Percentiles rank a stretch among this genome's conserved stretches.
phyloP scores from a whole-genome alignment of 2,113 vertebrate genomes.

The Illadopsis cleaveri region DNA sequence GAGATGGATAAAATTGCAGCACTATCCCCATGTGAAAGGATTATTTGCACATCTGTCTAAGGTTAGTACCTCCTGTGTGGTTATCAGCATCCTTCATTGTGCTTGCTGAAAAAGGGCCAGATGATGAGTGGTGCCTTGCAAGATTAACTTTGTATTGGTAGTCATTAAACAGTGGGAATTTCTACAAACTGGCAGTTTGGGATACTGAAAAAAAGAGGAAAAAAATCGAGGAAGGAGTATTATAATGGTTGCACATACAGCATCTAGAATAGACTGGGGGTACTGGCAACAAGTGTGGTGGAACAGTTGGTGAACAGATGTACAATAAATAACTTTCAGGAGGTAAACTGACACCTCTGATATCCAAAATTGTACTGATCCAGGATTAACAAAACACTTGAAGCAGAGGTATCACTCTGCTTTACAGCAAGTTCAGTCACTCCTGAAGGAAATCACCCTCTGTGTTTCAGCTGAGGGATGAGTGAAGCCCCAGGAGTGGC shows the following conservation, averaged over 20 bases:
- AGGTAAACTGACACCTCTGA: neutral
- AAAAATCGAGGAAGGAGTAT: neutral
- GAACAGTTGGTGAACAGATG: constrained; percentile 21
- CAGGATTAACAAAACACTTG: neutral
- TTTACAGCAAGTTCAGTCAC: neutral
- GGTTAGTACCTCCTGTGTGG: neutral
- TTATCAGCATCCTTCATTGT: constrained; percentile 20
- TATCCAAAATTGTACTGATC: neutral
- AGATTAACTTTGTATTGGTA: neutral
- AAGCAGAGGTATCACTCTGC: neutral
- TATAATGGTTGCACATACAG: neutral
- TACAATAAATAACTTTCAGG: neutral
- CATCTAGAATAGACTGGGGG: neutral
- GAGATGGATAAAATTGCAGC: neutral
- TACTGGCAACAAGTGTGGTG: neutral
- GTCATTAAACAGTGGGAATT: constrained; percentile 9
- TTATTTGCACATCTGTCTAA: constrained; percentile 8
- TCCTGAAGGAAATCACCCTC: neutral
- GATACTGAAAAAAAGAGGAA: neutral
- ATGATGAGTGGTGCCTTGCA: neutral
- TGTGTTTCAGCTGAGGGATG: neutral
- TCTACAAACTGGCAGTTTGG: neutral
- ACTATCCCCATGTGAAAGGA: neutral
- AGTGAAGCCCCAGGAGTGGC: accelerated
- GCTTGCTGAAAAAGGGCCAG: neutral